phyloP scores from a whole-genome alignment of 1,140 invertebrate species.

The Nylanderia fulva region DNA sequence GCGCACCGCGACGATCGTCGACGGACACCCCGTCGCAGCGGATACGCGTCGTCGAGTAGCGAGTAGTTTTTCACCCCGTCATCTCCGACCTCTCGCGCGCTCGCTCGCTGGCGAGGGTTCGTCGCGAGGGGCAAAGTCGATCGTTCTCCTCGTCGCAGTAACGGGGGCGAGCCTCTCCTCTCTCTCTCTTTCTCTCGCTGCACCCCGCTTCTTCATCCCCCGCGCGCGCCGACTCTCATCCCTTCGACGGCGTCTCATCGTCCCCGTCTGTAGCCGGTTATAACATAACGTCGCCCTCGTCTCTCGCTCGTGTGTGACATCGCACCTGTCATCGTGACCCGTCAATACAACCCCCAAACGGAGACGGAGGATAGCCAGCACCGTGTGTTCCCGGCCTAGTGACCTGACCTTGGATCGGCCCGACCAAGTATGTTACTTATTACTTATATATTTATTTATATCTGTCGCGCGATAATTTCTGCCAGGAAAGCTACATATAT shows the following conservation, averaged over 20 bases:
- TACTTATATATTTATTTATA: not conserved
- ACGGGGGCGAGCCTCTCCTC: conserved; percentile 53
- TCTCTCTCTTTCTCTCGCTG: no score
- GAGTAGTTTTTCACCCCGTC: not conserved
- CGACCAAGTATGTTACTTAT: conserved; percentile 77
- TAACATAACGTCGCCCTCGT: not conserved
- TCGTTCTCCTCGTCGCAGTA: not conserved
- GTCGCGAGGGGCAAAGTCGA: not conserved
- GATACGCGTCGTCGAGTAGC: conserved; percentile 17
- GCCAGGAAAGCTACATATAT: not conserved
- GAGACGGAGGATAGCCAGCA: conserved; percentile 43
- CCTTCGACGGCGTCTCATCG: not conserved
- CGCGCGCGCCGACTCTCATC: conserved; percentile 1
- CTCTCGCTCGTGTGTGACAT: not conserved
- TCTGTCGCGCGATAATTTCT: not conserved
- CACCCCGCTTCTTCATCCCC: not conserved
- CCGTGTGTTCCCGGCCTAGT: conserved; percentile 76
- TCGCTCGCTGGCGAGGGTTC: conserved; percentile 21
- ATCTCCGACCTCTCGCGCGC: not conserved
- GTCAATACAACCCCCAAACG: not conserved
- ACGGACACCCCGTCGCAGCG: conserved; percentile 9
- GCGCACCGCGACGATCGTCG: conserved; percentile 6
- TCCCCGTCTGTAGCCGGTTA: not conserved
- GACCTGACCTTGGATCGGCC: conserved; percentile 81
- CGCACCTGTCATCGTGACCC: not conserved